Evolutionary conservation across 2,888 invertebrate species (phyloP), one percentile per base, ranked within the genome.

Genomic region (Heliconius cydno): DNA sequence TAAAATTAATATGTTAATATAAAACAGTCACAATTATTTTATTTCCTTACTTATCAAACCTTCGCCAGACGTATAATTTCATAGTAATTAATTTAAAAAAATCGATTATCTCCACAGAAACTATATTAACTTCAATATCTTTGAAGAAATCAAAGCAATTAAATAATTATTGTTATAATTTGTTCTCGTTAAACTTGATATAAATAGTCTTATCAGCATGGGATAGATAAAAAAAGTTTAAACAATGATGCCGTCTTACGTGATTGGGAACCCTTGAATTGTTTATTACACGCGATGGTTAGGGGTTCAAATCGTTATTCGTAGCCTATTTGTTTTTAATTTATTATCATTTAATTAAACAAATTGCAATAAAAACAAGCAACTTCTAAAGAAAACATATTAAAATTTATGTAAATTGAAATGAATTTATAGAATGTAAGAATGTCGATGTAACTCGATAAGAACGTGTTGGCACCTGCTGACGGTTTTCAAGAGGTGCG

Each of bases 131-230:
- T 41, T 38, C 12, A 68, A 68, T 68, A 70, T 70, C 70, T 70
- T 9, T 25, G 22, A 46, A 70, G 70, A 28, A 70, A 70, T 70
- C 70, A 70, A 46, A 46, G 70, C 46, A 70, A 70, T 70, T 70
- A 70, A 70, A 70, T 25, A 70, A 70, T 70, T 25, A 70, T 70
- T 30, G 9, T 70, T 70, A 28, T 70, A 70, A 70, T 70, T 70
- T 70, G 41, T 70, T 70, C 70, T 70, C 30, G 68, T 68, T 41
- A 67, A 67, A 38, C n/a, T 41, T n/a, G n/a, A 70, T 41, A 60
- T 22, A 60, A 41, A 46, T 25, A 46, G 15, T 41, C 70, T 70
- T 70, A 70, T 70, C 70, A 70, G 70, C 70, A 46, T 70, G 70
- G 41, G 70, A 70, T 46, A 70, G 15, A 25, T 70, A 70, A 70